Percentiles rank a stretch among this genome's conserved stretches.
Evolutionary conservation across 2,888 invertebrate genomes (phyloP).

Genomic region (Drosophila fulvimacula): DNA sequence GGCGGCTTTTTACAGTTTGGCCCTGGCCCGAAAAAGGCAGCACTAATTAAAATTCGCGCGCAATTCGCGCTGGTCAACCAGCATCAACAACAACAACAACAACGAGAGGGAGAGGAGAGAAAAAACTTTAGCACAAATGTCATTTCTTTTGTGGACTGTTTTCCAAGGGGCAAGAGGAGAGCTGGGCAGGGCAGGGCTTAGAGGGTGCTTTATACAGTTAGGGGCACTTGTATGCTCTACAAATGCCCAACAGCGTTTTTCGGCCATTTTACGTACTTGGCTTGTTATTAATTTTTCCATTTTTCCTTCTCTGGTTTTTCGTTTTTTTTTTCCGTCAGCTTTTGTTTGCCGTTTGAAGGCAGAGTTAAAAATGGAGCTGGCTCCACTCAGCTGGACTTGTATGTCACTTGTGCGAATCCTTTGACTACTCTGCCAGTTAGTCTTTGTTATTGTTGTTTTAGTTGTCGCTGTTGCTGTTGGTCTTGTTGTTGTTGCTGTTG

Average conservation of each 20-base stretch:
- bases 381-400: slow-evolving; percentile 56
- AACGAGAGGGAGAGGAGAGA: slow-evolving; percentile 42
- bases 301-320: slow-evolving; percentile 17
- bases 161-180: slow-evolving; percentile 21
- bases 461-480: slow-evolving; percentile 37
- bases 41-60: slow-evolving; percentile 80
- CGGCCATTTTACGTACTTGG: slow-evolving; percentile 65
- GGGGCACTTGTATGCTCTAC: slow-evolving; percentile 51
- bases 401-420: slow-evolving; percentile 66
- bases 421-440: slow-evolving; percentile 5
- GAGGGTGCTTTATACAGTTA: slow-evolving; percentile 6
- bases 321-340: slow-evolving; percentile 1
- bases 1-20: slow-evolving; percentile 21
- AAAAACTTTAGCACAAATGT: slow-evolving; percentile 72
- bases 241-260: slow-evolving; percentile 70
- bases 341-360: slow-evolving; percentile 41
- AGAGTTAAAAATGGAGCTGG: slow-evolving; percentile 26
- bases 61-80: slow-evolving; percentile 79
- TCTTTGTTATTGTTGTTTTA: slow-evolving; percentile 35
- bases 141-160: slow-evolving; percentile 69
- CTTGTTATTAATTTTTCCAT: slow-evolving; percentile 62
- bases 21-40: slow-evolving; percentile 45
- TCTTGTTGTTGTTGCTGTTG: slow-evolving; percentile 43
- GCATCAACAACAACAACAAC: slow-evolving; percentile 48
- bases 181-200: slow-evolving; percentile 5